Evolutionary conservation across 1,140 invertebrate species (phyloP), one percentile per base, ranked within the genome.

Genomic region (Macrobrachium nipponense): DNA sequence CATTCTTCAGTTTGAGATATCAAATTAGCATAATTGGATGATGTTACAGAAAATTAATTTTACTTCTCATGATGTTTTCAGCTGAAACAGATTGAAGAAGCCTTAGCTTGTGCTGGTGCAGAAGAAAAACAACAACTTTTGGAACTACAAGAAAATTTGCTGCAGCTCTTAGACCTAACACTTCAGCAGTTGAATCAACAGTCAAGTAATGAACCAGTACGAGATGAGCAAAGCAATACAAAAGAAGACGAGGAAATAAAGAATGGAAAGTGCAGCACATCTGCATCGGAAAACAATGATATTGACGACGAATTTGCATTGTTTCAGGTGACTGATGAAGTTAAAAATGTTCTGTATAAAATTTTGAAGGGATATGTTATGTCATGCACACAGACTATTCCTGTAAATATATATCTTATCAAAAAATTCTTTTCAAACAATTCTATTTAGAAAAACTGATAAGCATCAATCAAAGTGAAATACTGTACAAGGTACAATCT

Each of bases 221-320:
- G 73, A 14, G 20, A 86, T n/a, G 6, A 27, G 15, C 36, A 62
- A 44, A 51, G 51, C 12, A 58, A 4, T 64, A 20, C 0, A 20
- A 43, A 14, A 27, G 58, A n/a, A 20, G 10, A 60, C 11, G 58
- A 82, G 23, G 23, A 15, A 64, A 36, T 43, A 44, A 7, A 60
- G 20, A 82, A 70, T 59, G 17, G 15, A 58, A 59, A 44, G 66
- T 12, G 66, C 20, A 17, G 14, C 27, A 18, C 61, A 43, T 0
- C 18, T 11, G 43, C 59, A 43, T 8, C n/a, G 3, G 61, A 76
- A 61, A 59, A 80, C 58, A 79, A 70, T 20, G 79, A 85, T 18
- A 51, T 85, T 20, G 76, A 79, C 72, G 83, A 86, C 61, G 83
- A 86, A 62, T 86, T 86, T 80, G 83, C 83, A 20, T 27, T 86